phyloP scores from a whole-genome alignment of 2,113 vertebrate species.

The Upupa epops region DNA sequence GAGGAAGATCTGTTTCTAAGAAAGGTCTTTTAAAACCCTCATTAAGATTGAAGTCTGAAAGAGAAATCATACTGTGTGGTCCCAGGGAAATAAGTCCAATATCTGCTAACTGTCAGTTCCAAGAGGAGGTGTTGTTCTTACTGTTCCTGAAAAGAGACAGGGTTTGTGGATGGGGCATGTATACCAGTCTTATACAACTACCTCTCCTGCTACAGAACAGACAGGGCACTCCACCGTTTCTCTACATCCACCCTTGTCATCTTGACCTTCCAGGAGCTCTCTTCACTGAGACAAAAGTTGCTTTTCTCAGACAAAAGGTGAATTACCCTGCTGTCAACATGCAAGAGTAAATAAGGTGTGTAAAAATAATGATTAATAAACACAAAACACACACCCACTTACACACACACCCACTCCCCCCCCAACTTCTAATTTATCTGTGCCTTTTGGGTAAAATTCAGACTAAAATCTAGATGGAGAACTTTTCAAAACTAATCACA shows the following conservation, averaged over 20 bases:
- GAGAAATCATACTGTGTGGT: neutral
- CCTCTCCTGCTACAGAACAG: neutral
- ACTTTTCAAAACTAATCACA: neutral
- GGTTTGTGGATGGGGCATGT: neutral
- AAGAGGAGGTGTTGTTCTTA: neutral
- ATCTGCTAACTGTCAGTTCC: neutral
- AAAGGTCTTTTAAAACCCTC: neutral
- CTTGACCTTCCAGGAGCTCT: neutral
- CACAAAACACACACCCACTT: no score
- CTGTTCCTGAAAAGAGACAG: neutral
- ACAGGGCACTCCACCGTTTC: neutral
- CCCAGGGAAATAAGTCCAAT: neutral
- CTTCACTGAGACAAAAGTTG: neutral
- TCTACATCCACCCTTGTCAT: neutral
- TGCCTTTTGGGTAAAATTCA: neutral
- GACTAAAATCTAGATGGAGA: neutral
- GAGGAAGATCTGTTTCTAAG: neutral
- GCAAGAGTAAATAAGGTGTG: neutral
- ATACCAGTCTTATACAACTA: neutral
- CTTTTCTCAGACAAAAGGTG: neutral
- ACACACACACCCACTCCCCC: no score
- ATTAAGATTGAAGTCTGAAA: neutral
- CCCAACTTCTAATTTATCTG: neutral
- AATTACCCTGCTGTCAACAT: neutral
- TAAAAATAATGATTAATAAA: neutral